phyloP scores from a whole-genome alignment of 2,888 invertebrate genomes.

The Ptychoptera contaminata region DNA sequence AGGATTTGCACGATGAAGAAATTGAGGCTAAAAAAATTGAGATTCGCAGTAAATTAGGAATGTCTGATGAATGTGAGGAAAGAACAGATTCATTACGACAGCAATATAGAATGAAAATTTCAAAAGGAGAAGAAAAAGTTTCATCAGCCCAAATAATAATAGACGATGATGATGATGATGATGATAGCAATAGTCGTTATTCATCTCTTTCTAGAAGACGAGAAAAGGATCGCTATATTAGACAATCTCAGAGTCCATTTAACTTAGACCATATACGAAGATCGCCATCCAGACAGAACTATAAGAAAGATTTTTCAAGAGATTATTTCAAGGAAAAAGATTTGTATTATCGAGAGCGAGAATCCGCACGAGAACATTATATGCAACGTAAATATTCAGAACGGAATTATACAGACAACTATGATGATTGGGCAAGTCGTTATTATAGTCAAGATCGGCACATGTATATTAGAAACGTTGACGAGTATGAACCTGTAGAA shows the following conservation, averaged over 20 bases:
- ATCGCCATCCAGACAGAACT: too few relatives aligned
- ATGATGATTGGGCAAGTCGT: conserved; percentile 5
- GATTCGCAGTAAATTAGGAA: conserved; percentile 43
- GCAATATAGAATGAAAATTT: conserved; percentile 23
- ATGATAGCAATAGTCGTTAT: too few relatives aligned
- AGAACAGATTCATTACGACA: conserved; percentile 24
- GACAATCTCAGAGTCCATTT: not conserved
- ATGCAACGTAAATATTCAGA: too few relatives aligned
- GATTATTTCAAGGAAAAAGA: too few relatives aligned
- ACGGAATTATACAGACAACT: conserved; percentile 6
- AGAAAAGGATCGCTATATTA: not conserved
- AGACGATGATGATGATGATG: conserved; percentile 2
- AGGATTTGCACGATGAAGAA: conserved; percentile 57
- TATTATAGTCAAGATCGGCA: conserved; percentile 21
- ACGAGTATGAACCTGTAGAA: conserved; percentile 25
- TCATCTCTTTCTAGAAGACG: conserved; percentile 4
- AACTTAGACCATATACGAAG: not conserved
- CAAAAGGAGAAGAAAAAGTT: not conserved
- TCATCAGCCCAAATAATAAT: not conserved
- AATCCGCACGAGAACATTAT: too few relatives aligned
- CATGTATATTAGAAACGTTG: conserved; percentile 8
- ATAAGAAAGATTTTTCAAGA: too few relatives aligned
- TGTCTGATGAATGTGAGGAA: conserved; percentile 32
- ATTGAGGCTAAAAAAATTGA: conserved; percentile 49
- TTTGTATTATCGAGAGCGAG: too few relatives aligned